Evolutionary conservation across 2,888 invertebrate species (phyloP).

Genomic region (Drosophila sordidula): DNA sequence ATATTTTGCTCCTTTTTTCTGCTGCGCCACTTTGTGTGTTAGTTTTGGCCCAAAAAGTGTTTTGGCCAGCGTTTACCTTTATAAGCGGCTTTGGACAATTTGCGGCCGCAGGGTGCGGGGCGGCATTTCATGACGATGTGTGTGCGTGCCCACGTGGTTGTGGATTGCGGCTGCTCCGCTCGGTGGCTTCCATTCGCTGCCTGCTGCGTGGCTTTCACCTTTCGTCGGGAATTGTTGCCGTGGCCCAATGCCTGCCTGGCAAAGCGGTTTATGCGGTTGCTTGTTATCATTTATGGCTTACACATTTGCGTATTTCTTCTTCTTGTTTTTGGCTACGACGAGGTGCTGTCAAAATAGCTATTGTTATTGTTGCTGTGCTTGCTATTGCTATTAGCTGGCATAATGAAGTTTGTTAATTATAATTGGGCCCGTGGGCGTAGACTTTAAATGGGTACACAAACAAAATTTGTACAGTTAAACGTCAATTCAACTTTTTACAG

Average conservation of each 20-base stretch:
- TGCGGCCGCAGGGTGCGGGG: constrained; percentile 38
- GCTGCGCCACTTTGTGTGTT: constrained; percentile 67
- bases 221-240: constrained; percentile 39
- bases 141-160: constrained; percentile 51
- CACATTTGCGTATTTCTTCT: constrained; percentile 63
- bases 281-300: constrained; percentile 80
- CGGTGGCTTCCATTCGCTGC: constrained; percentile 15
- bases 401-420: constrained; percentile 68
- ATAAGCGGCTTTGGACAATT: constrained; percentile 79
- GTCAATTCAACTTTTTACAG: not conserved
- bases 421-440: constrained; percentile 14
- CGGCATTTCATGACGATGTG: constrained; percentile 1
- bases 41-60: constrained; percentile 73
- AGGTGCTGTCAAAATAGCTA: constrained; percentile 1
- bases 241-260: constrained; percentile 31
- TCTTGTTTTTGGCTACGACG: constrained; percentile 8
- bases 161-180: constrained; percentile 43
- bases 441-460: constrained; percentile 1
- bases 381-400: constrained; percentile 51
- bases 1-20: constrained; percentile 3
- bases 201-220: constrained; percentile 29
- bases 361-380: not conserved
- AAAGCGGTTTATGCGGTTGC: constrained; percentile 67
- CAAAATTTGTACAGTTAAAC: not conserved
- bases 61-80: constrained; percentile 75